phyloP scores from a whole-genome alignment of 2,113 vertebrate genomes.

The Mobula hypostoma region DNA sequence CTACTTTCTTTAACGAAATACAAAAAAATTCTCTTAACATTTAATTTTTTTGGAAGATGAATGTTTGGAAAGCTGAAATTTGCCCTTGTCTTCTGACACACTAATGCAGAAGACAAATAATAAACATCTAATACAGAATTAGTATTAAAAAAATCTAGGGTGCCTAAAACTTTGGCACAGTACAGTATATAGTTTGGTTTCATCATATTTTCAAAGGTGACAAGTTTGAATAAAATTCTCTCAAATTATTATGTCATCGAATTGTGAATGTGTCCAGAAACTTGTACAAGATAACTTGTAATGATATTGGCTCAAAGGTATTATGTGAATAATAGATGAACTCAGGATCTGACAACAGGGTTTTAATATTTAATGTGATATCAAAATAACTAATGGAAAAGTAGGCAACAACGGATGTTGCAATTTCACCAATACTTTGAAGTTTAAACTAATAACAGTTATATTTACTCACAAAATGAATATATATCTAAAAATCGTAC shows the following conservation, averaged over 20 bases:
- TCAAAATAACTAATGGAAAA: neutral
- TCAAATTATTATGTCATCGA: neutral
- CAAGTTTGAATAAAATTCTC: neutral
- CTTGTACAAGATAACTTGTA: too few species aligned
- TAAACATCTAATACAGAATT: too few species aligned
- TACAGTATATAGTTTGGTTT: neutral
- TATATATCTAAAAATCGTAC: neutral
- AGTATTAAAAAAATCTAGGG: too few species aligned
- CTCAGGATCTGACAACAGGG: slow-evolving; percentile 4
- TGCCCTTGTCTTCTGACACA: too few species aligned
- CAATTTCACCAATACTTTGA: neutral
- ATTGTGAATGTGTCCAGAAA: neutral
- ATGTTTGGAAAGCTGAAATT: too few species aligned
- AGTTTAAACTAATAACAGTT: neutral
- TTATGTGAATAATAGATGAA: neutral
- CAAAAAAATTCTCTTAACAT: too few species aligned
- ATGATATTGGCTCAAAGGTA: slow-evolving; percentile 20
- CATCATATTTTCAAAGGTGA: neutral
- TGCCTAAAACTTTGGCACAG: too few species aligned
- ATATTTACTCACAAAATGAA: neutral
- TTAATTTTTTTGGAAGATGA: too few species aligned
- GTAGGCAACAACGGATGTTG: neutral
- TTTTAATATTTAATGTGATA: slow-evolving; percentile 30
- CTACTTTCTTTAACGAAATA: too few species aligned
- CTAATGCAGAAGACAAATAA: too few species aligned